Base-by-base conservation (phyloP, 2,113 vertebrate genomes). In the Laticauda laticaudata region DNA sequence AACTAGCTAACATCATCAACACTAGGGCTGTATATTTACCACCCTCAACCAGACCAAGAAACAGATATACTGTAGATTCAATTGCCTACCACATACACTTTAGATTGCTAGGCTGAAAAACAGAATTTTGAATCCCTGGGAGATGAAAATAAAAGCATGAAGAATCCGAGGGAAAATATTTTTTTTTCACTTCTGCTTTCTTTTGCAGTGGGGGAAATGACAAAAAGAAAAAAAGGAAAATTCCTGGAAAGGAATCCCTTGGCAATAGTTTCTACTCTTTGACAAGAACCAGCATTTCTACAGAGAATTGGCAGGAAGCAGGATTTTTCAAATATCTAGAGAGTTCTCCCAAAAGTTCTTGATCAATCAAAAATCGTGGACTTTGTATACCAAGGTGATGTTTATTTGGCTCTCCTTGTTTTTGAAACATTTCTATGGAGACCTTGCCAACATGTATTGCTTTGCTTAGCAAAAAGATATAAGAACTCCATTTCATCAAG, bases 231-330 rank as follows among this genome's bases (percentile, higher is more conserved):
- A 43, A 43, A 92, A 75, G 21, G 94, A 91, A 91, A 6, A 0
- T 92, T 93, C 88, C 8, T 92, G 89, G 89, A 91, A 94, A 94
- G 90, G 5, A 92, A 90, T 95, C 94, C 92, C 61, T 90, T 93
- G 34, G n/a, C 93, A 93, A 45, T 95, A 94, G 92, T 96, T 90
- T 88, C 34, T 95, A 57, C 91, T 18, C 57, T 61, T 15, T 96
- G 93, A 91, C 93, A 92, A 88, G 96, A 91, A 96, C 87, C 91
- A 94, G 21, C 0, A 0, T 89, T 93, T 96, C 95, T 0, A 34
- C 91, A 86, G 92, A 95, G 26, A 91, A 29, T 87, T 96, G 96
- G 96, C 96, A 96, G 87, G 3, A 81, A 75, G 54, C 91, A 93
- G 2, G 1, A 0, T 93, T 85, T 57, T 92, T 95, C 91, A 96